These are phyloP conservation scores for Neotoxoptera formosana DNA, from an alignment of 1,140 invertebrate species.

Conservation along the genomic window DNA sequence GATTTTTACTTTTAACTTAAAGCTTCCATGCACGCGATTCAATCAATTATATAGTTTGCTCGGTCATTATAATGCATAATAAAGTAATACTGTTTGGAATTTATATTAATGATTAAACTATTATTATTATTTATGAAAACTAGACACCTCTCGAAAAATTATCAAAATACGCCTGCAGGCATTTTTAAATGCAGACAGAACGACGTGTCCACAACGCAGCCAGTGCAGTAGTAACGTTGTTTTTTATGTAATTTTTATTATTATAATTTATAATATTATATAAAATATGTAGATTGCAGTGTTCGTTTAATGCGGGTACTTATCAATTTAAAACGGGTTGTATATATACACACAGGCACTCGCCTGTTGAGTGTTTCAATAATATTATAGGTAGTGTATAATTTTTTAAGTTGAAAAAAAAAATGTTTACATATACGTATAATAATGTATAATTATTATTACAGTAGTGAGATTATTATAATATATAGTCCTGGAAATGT, in stretches of 20 bases:
- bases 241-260: not conserved
- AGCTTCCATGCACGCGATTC: too few species aligned
- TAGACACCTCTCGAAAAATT: not conserved
- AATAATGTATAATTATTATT: not conserved
- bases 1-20: too few species aligned
- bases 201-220: not conserved
- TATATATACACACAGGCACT: not conserved
- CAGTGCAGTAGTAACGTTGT: not conserved
- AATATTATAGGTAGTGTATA: not conserved
- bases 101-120: not conserved
- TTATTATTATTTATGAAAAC: not conserved
- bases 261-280: constrained; percentile 4
- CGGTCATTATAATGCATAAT: not conserved
- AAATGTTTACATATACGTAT: not conserved
- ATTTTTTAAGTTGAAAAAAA: not conserved
- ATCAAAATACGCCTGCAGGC: not conserved
- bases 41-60: not conserved
- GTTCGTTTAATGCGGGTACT: not conserved
- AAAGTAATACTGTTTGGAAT: not conserved
- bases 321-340: constrained; percentile 17
- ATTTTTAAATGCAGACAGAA: not conserved
- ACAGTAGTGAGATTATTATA: not conserved
- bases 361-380: not conserved
- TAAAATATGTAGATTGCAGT: not conserved
- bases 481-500: not conserved